phyloP scores from a whole-genome alignment of 2,113 vertebrate species.

The Acrocephalus arundinaceus region DNA sequence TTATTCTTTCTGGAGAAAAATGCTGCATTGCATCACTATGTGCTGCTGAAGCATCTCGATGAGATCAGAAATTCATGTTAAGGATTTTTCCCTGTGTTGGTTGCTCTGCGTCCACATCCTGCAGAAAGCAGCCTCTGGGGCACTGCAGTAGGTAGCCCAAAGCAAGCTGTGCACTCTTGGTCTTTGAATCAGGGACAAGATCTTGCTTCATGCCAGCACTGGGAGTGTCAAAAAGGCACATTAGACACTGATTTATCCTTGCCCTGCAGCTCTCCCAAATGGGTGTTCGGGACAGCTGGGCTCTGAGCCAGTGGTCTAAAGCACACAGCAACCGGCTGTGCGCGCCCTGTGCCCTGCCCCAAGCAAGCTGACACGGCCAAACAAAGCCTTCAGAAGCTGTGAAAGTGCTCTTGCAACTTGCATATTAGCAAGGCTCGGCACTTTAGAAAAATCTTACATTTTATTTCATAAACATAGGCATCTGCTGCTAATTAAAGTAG shows the following conservation, averaged over 20 bases:
- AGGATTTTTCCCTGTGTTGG: background rate
- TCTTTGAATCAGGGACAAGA: background rate
- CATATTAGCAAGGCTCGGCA: slow-evolving; percentile 25
- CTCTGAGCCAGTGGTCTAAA: background rate
- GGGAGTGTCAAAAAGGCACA: background rate
- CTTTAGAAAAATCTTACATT: slow-evolving; percentile 69
- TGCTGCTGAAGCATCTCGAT: background rate
- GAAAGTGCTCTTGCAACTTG: slow-evolving; percentile 23
- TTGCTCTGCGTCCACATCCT: accelerated
- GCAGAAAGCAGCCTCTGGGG: background rate
- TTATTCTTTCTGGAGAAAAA: background rate
- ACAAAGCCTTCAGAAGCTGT: background rate
- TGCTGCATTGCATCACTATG: slow-evolving; percentile 3
- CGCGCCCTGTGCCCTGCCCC: background rate
- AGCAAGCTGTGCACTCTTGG: accelerated
- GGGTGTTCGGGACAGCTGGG: background rate
- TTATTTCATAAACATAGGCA: slow-evolving; percentile 81
- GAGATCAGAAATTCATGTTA: background rate
- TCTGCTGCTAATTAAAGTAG: slow-evolving; percentile 84
- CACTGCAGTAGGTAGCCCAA: background rate
- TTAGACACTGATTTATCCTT: background rate
- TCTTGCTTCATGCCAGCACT: background rate
- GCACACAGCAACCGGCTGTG: background rate
- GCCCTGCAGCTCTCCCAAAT: background rate
- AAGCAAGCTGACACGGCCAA: background rate